Evolutionary conservation across 2,797 vertebrate species (phyloP).

Genomic region (Phoxinus dragarum): DNA sequence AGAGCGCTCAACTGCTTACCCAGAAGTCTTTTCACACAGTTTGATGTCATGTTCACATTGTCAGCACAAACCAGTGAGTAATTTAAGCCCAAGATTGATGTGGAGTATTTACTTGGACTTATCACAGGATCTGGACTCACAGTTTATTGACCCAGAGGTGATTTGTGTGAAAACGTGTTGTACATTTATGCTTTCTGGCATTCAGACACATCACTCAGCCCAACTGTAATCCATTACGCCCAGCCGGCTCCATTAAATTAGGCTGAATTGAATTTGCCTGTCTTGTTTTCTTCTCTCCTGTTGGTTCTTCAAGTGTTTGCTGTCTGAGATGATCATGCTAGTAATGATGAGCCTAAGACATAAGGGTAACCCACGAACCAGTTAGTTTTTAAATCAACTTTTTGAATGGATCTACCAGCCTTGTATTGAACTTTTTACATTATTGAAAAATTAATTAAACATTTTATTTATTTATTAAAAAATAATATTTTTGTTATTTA

Average conservation of each 20-base stretch:
- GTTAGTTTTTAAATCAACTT: background rate
- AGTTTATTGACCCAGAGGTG: constrained; percentile 19
- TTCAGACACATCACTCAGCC: constrained; percentile 27
- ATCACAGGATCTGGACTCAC: background rate
- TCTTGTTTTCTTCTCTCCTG: constrained; percentile 30
- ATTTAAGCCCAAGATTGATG: constrained; percentile 27
- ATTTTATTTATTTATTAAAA: background rate
- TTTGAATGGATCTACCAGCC: background rate
- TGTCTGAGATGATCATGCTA: constrained; percentile 3
- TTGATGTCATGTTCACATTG: constrained; percentile 25
- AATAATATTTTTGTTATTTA: background rate
- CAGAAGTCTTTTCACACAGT: constrained; percentile 22
- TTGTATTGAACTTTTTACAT: background rate
- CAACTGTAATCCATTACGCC: constrained; percentile 19
- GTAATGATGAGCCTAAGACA: background rate
- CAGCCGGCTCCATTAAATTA: constrained; percentile 24
- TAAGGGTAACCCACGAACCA: background rate
- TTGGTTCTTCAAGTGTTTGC: constrained; percentile 1
- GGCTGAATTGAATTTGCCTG: constrained; percentile 24
- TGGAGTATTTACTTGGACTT: constrained; percentile 2
- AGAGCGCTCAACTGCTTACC: background rate
- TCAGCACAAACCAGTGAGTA: constrained; percentile 18
- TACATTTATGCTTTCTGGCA: constrained; percentile 10
- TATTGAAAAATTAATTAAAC: background rate
- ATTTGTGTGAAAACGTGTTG: constrained; percentile 20